phyloP scores from a whole-genome alignment of 2,113 vertebrate species.

The Lepisosteus osseus region DNA sequence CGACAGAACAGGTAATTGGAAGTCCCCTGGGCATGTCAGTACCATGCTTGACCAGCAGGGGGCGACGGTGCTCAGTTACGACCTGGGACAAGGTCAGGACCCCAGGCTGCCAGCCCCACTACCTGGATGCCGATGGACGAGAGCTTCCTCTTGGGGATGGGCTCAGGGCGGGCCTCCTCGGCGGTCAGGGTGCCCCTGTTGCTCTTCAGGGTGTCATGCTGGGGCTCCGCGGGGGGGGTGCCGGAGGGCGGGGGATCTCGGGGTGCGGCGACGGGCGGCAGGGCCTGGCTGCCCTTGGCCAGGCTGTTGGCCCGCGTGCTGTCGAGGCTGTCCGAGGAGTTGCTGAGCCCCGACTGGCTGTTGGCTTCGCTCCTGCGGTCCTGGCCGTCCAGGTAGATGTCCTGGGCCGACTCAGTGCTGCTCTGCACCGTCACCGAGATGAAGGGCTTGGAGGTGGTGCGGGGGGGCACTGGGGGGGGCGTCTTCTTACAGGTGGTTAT shows the following conservation, averaged over 20 bases:
- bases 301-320: conserved; percentile 89
- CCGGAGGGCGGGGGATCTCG: conserved; percentile 74
- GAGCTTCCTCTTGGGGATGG: conserved; percentile 87
- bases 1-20: too few relatives aligned
- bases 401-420: conserved; percentile 97
- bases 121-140: conserved; percentile 99
- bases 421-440: conserved; percentile 98
- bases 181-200: conserved; percentile 71
- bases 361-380: conserved; percentile 91
- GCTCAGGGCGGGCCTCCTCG: conserved; percentile 74
- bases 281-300: conserved; percentile 67
- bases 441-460: conserved; percentile 96
- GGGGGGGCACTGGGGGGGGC: conserved; percentile 93
- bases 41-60: too few relatives aligned
- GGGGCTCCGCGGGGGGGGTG: conserved; percentile 47
- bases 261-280: conserved; percentile 67
- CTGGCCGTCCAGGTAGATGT: conserved; percentile 93
- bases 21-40: too few relatives aligned
- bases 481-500: conserved; percentile 95
- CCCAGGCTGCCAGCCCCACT: conserved; percentile 29
- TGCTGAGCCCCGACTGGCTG: conserved; percentile 95
- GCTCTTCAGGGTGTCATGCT: conserved; percentile 67
- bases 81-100: neutral
- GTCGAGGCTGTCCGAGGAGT: conserved; percentile 94
- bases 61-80: too few relatives aligned